These are phyloP conservation scores for Glyphotaelius pellucidus DNA, from an alignment of 2,888 invertebrate genomes.

Conservation along the genomic window DNA sequence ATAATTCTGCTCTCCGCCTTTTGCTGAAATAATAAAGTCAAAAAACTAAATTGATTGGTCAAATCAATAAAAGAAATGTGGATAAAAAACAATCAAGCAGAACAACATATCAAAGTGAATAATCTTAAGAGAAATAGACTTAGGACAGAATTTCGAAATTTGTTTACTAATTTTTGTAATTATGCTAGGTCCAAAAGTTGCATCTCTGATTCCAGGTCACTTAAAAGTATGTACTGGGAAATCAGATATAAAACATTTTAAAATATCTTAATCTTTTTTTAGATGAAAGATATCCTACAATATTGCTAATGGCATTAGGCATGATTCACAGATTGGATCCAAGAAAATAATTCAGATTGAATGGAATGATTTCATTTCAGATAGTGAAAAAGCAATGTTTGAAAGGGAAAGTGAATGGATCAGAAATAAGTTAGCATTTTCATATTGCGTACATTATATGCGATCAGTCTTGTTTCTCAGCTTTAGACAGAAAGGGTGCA, in stretches of 20 bases:
- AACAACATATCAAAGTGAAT: not conserved
- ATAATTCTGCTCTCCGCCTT: not conserved
- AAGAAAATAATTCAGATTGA: not conserved
- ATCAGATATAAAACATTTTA: not conserved
- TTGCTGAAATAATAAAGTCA: not conserved
- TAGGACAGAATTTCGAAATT: not conserved
- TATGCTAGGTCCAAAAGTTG: not conserved
- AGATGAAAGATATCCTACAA: not conserved
- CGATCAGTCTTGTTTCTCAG: not conserved
- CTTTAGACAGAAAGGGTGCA: not conserved
- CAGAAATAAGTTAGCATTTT: not conserved
- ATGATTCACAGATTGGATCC: not conserved
- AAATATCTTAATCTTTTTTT: not conserved
- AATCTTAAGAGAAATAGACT: not conserved
- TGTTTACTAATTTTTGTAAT: not conserved
- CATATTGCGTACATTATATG: not conserved
- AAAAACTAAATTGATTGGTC: not conserved
- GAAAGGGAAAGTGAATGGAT: not conserved
- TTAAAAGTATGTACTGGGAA: not conserved
- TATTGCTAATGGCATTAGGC: not conserved
- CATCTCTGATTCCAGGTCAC: not conserved
- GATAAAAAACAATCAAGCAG: constrained; percentile 26
- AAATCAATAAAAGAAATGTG: not conserved
- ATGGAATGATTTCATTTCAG: not conserved
- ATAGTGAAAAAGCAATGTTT: not conserved